Percentiles rank a stretch among this genome's conserved stretches.
These are phyloP conservation scores for Phragmatobia fuliginosa DNA, from an alignment of 2,888 invertebrate genomes.

Conservation along the genomic window DNA sequence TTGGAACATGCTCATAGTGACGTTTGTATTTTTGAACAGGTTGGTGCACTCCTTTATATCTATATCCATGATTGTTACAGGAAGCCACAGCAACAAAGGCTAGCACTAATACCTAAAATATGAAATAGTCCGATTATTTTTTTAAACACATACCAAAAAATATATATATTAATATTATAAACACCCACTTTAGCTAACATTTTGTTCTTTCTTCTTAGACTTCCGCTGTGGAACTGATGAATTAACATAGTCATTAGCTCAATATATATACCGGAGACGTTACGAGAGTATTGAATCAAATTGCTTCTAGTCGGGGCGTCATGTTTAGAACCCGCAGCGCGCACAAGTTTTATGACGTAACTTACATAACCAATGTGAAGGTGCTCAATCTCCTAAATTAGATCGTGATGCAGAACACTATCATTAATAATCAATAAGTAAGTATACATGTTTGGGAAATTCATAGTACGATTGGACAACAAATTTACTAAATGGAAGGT, in stretches of 20 bases:
- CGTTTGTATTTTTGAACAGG: slow-evolving; percentile 65
- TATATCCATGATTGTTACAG: slow-evolving; percentile 67
- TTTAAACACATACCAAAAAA: slow-evolving; percentile 18
- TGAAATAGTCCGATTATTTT: slow-evolving; percentile 26
- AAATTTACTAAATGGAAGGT: not conserved
- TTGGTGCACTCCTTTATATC: slow-evolving; percentile 62
- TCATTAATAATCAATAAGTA: slow-evolving; percentile 45
- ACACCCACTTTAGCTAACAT: slow-evolving; percentile 80
- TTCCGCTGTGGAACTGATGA: slow-evolving; percentile 84
- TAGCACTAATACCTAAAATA: slow-evolving; percentile 66
- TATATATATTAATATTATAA: slow-evolving; percentile 28
- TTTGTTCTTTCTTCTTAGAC: slow-evolving; percentile 80
- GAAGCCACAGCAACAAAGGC: slow-evolving; percentile 59
- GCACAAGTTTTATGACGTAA: slow-evolving; percentile 78
- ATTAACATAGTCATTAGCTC: slow-evolving; percentile 83
- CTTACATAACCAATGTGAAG: slow-evolving; percentile 85
- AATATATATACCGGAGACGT: slow-evolving; percentile 86
- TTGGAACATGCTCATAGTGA: slow-evolving; percentile 56
- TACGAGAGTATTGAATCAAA: slow-evolving; percentile 84
- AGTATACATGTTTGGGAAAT: not conserved
- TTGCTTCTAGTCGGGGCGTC: slow-evolving; percentile 76
- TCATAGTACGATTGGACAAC: not conserved
- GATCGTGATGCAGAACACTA: slow-evolving; percentile 54
- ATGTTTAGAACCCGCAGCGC: slow-evolving; percentile 74
- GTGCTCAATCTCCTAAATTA: slow-evolving; percentile 69